Evolutionary conservation across 2,888 invertebrate genomes (phyloP).

Genomic region (Diplolepis rosae): DNA sequence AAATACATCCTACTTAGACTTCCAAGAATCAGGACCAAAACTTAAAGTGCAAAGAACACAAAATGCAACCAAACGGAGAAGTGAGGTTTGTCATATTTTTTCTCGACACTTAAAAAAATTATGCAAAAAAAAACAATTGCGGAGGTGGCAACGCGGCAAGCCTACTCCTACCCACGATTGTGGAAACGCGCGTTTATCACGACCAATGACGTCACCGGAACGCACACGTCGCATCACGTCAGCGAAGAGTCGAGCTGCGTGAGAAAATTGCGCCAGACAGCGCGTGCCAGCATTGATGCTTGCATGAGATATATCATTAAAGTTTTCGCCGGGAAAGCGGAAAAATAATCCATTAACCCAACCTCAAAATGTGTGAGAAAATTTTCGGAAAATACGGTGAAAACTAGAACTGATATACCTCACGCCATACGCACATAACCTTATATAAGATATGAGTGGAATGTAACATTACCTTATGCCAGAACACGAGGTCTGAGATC

Average conservation of each 20-base stretch:
- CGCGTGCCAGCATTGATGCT: background rate
- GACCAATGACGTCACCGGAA: constrained; percentile 18
- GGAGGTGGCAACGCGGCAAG: constrained; percentile 24
- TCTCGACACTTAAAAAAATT: background rate
- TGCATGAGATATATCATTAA: background rate
- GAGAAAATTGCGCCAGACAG: constrained; percentile 23
- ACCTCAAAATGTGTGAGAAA: background rate
- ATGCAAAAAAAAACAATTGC: background rate
- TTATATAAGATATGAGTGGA: constrained; percentile 12
- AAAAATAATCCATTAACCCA: background rate
- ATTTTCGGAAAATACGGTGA: background rate
- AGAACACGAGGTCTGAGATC: constrained; percentile 30
- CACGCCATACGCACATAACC: background rate
- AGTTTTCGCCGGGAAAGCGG: constrained; percentile 3
- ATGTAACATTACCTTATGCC: constrained; percentile 21
- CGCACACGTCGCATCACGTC: constrained; percentile 20
- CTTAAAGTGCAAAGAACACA: background rate
- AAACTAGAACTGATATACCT: background rate
- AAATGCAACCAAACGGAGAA: background rate
- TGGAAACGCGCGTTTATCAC: constrained; percentile 18
- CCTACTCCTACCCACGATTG: constrained; percentile 12
- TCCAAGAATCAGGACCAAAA: no score
- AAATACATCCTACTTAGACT: no score
- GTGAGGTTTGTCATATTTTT: background rate
- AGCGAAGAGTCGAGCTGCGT: background rate